phyloP scores from a whole-genome alignment of 1,140 invertebrate species.

The Drosophila yakuba region DNA sequence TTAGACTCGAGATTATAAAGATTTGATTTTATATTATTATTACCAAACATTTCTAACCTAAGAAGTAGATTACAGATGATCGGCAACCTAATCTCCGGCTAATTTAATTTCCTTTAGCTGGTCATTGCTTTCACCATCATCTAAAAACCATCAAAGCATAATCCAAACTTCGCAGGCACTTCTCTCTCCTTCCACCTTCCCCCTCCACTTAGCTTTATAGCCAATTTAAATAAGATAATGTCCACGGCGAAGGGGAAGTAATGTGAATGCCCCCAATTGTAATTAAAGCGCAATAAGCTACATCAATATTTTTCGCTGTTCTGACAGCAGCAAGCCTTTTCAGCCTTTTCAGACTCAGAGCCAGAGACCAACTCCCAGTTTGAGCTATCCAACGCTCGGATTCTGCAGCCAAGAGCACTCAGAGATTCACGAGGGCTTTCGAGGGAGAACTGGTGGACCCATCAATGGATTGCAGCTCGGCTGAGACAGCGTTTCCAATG shows the following conservation, averaged over 20 bases:
- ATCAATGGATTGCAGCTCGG: slow-evolving; percentile 58
- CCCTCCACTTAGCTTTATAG: slow-evolving; percentile 50
- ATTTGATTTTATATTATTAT: too few species aligned
- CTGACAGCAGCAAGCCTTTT: slow-evolving; percentile 49
- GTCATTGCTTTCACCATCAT: neutral
- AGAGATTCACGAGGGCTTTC: neutral
- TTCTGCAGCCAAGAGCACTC: slow-evolving; percentile 1
- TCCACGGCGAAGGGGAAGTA: slow-evolving; percentile 8
- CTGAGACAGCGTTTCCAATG: slow-evolving; percentile 68
- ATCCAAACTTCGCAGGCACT: slow-evolving; percentile 1
- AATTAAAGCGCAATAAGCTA: slow-evolving; percentile 77
- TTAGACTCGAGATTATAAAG: too few species aligned
- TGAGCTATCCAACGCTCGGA: slow-evolving; percentile 9
- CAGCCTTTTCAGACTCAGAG: slow-evolving; percentile 5
- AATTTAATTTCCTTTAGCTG: neutral
- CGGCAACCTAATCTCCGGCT: too few species aligned
- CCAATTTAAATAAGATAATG: slow-evolving; percentile 74
- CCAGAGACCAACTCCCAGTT: slow-evolving; percentile 27
- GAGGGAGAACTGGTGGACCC: slow-evolving; percentile 17
- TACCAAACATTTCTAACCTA: neutral
- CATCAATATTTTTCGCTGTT: slow-evolving; percentile 23
- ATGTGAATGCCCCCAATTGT: slow-evolving; percentile 56
- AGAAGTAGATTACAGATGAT: too few species aligned
- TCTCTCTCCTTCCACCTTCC: too few species aligned
- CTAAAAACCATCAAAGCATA: slow-evolving; percentile 11